phyloP scores from a whole-genome alignment of 2,888 invertebrate species.

The Agrotis segetum region DNA sequence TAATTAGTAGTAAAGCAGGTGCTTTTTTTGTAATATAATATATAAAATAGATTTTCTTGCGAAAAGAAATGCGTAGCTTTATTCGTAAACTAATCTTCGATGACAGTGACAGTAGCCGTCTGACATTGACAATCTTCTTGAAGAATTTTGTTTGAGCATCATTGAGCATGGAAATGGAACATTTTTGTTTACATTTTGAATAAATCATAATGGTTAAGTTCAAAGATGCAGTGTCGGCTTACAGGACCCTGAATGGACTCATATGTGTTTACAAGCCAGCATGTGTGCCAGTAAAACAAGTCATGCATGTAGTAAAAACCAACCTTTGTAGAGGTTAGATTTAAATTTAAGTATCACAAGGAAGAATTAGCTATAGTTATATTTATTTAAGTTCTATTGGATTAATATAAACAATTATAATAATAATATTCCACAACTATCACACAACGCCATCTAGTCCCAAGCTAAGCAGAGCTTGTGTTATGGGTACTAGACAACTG shows the following conservation, averaged over 20 bases:
- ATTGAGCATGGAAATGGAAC: background rate
- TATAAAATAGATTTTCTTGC: too few species aligned
- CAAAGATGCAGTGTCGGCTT: constrained; percentile 91
- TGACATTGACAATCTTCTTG: too few species aligned
- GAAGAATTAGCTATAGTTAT: background rate
- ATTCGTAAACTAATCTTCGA: constrained; percentile 9
- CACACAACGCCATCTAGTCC: too few species aligned
- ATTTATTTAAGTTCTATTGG: background rate
- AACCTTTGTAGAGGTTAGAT: constrained; percentile 93
- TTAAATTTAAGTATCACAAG: background rate
- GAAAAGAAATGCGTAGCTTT: background rate
- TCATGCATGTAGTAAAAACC: constrained; percentile 91
- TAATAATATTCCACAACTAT: too few species aligned
- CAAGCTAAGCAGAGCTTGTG: too few species aligned
- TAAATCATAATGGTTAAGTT: constrained; percentile 78
- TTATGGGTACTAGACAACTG: too few species aligned
- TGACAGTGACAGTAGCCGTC: background rate
- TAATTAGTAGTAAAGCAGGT: too few species aligned
- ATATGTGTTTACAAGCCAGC: constrained; percentile 95
- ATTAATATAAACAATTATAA: background rate
- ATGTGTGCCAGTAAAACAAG: constrained; percentile 88
- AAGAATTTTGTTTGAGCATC: too few species aligned
- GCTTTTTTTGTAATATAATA: too few species aligned
- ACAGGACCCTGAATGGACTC: constrained; percentile 93
- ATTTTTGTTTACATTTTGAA: constrained; percentile 23